Base-by-base conservation (phyloP, 2,113 vertebrate genomes). In the Ceyx cyanopectus region DNA sequence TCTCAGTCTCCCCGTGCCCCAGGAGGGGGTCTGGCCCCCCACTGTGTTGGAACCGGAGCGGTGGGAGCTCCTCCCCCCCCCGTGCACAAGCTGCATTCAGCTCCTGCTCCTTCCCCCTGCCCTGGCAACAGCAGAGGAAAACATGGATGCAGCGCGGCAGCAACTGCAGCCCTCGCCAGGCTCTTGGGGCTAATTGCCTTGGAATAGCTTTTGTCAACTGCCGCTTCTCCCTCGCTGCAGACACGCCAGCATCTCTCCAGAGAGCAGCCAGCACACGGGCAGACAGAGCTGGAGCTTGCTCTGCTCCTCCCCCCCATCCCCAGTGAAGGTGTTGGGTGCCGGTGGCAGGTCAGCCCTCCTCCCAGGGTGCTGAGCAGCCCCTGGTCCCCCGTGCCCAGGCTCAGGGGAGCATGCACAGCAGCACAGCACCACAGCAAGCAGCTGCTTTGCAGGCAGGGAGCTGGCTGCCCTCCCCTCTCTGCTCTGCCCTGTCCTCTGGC, bases 1-100 rank as follows among this genome's bases (percentile, higher is more conserved):
- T 37, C 62, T 69, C 17, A 14, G 18, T 29, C 84, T 62, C 46
- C 30, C 37, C 3, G 20, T 45, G 76, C 53, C 24, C 57, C 29
- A 32, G 62, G 73, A 50, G 32, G 27, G 51, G 24, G 27, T 30
- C 18, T 32, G 70, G 26, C 19, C 70, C 29, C 51, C 23, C 4
- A 0, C 3, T 0, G 1, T 1, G 0, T 37, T 34, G 21, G 20
- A 41, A 27, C 0, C 6, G 41, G 82, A 56, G 41, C 6, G 14
- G 8, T 8, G 14, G 45, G 23, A 62, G 56, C 51, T 57, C 29
- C 75, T 7, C 8, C 48, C 26, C 48, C 26, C 53, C 48, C 26
- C 53, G 3, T 7, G 22, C 56, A 45, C 18, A 23, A 23, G 23
- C 9, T 27, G 62, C 56, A 3, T 61, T 37, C 72, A 29, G 51